Evolutionary conservation across 2,888 invertebrate species (phyloP).

Genomic region (Pelosia muscerda): DNA sequence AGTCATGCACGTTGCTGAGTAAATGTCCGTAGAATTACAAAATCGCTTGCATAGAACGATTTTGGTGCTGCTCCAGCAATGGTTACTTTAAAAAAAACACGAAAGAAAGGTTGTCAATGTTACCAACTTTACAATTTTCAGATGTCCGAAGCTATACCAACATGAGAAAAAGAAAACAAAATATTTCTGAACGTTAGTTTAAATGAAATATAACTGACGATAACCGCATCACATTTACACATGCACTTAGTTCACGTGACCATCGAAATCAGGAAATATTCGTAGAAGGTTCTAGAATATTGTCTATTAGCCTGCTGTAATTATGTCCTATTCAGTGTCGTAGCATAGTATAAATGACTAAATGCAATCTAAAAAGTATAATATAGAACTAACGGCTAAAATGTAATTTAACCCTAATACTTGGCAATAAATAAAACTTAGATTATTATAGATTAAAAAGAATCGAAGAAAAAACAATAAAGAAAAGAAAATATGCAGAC

Average conservation of each 20-base stretch:
- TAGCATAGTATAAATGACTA: constrained; percentile 37
- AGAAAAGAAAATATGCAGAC: too few species aligned
- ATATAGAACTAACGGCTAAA: neutral
- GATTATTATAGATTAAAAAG: too few species aligned
- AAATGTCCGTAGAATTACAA: constrained; percentile 7
- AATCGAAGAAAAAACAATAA: too few species aligned
- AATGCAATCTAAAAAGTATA: constrained; percentile 27
- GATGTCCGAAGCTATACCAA: constrained; percentile 35
- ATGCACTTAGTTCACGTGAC: constrained; percentile 26
- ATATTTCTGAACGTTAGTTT: constrained; percentile 21
- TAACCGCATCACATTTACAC: constrained; percentile 28
- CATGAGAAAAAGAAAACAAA: constrained; percentile 25
- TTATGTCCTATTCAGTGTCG: constrained; percentile 17
- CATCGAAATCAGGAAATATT: constrained; percentile 18
- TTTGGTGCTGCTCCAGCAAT: neutral
- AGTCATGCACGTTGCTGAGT: constrained; percentile 38
- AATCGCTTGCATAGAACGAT: constrained; percentile 4
- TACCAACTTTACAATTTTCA: constrained; percentile 43
- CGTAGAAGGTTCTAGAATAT: constrained; percentile 30
- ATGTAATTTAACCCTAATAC: neutral
- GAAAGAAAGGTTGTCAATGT: neutral
- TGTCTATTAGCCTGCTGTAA: constrained; percentile 24
- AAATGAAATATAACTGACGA: constrained; percentile 22
- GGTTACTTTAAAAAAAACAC: neutral
- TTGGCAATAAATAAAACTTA: neutral